phyloP scores from a whole-genome alignment of 2,888 invertebrate species.

The Furcula furcula region DNA sequence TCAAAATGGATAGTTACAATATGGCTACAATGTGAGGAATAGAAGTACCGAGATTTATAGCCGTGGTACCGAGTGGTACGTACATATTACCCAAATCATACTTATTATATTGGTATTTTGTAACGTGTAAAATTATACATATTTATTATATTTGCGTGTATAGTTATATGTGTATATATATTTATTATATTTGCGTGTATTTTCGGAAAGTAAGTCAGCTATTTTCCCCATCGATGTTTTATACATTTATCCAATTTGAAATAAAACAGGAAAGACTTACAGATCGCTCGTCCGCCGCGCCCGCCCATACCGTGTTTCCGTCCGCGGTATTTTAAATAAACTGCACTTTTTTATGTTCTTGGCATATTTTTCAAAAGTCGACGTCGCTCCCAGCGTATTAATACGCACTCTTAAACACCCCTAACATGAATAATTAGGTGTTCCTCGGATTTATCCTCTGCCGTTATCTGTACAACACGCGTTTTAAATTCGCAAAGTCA shows the following conservation, averaged over 20 bases:
- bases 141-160: too few relatives aligned
- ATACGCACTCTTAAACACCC: conserved; percentile 75
- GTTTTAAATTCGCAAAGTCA: conserved; percentile 78
- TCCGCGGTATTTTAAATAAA: conserved; percentile 66
- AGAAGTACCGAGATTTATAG: too few relatives aligned
- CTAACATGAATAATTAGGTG: conserved; percentile 81
- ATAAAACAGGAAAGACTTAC: conserved; percentile 50
- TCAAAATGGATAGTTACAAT: too few relatives aligned
- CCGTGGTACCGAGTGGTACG: too few relatives aligned
- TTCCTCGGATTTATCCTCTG: conserved; percentile 66
- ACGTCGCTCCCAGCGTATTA: conserved; percentile 58
- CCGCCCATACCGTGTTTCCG: conserved; percentile 75
- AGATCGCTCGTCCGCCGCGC: conserved; percentile 35
- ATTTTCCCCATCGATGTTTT: conserved; percentile 34
- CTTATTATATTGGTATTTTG: too few relatives aligned
- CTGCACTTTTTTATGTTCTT: conserved; percentile 56
- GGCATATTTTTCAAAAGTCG: conserved; percentile 64
- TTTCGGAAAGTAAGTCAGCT: conserved; percentile 16
- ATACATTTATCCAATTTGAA: conserved; percentile 56
- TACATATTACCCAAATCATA: too few relatives aligned
- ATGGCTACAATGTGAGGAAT: too few relatives aligned
- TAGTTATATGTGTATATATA: too few relatives aligned
- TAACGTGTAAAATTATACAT: too few relatives aligned
- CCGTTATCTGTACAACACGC: conserved; percentile 76
- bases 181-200: too few relatives aligned